Conservation (phyloP, 2,888 invertebrate genomes). For the Stegana nigrithorax region DNA sequence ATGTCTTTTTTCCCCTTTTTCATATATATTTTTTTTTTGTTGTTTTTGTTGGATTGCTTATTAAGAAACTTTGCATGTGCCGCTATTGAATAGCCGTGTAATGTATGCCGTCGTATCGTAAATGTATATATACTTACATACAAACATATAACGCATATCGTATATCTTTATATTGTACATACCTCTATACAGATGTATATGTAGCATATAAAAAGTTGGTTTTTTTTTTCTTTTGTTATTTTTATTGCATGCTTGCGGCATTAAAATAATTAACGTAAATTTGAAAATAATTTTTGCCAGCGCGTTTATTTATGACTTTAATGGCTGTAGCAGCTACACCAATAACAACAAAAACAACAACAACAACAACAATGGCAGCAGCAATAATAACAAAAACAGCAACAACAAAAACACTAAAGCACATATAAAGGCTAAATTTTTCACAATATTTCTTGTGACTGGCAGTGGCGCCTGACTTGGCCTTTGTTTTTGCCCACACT, state of each 20-base stretch:
- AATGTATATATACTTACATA: no score
- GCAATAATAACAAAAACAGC: no score
- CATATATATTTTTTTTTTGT: constrained; percentile 16
- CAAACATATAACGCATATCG: background rate
- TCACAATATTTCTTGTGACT: background rate
- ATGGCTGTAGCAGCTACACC: no score
- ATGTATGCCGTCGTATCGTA: background rate
- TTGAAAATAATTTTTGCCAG: constrained; percentile 50
- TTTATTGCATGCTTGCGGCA: constrained; percentile 52
- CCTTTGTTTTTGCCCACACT: no score
- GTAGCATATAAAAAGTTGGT: background rate
- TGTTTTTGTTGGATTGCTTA: no score
- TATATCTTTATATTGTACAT: background rate
- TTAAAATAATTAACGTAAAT: constrained; percentile 57
- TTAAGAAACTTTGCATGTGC: constrained; percentile 8
- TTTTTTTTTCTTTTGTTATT: background rate
- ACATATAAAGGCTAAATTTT: background rate
- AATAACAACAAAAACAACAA: no score
- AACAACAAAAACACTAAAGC: no score
- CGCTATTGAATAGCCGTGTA: no score
- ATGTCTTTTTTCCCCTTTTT: background rate
- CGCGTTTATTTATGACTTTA: constrained; percentile 48
- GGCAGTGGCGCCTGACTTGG: background rate
- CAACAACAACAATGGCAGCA: no score
- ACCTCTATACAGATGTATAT: no score